phyloP scores from a whole-genome alignment of 1,140 invertebrate species.

The Tetramorium simillimum region DNA sequence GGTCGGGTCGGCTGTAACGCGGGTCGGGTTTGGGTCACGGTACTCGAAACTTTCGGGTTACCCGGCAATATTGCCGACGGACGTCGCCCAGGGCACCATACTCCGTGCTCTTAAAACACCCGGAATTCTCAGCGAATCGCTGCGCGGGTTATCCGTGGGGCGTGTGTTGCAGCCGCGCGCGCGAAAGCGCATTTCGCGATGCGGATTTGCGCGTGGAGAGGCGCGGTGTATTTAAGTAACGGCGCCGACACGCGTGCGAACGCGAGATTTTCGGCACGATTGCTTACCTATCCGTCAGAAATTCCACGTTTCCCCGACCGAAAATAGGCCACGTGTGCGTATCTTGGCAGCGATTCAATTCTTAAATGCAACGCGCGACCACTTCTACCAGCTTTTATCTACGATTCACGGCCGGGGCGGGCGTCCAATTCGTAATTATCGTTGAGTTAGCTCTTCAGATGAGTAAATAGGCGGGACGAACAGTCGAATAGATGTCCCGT shows the following conservation, averaged over 20 bases:
- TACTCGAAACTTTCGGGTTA: constrained; percentile 47
- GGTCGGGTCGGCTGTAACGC: constrained; percentile 29
- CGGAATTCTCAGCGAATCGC: neutral
- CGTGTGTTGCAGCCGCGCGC: neutral
- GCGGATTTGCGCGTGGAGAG: neutral
- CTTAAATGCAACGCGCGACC: neutral
- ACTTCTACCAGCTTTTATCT: neutral
- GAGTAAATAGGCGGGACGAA: neutral
- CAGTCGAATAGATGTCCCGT: neutral
- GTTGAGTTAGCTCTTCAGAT: neutral
- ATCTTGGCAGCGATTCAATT: constrained; percentile 25
- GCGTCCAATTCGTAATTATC: constrained; percentile 18
- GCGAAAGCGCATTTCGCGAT: neutral
- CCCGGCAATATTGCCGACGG: constrained; percentile 34
- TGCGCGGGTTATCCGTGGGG: neutral
- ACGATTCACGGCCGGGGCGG: neutral
- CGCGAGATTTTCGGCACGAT: neutral
- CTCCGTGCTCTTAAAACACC: constrained; percentile 1
- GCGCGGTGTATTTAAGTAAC: neutral
- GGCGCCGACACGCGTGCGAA: neutral
- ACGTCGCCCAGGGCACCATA: neutral
- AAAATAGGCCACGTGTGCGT: constrained; percentile 34
- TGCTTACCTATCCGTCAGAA: neutral
- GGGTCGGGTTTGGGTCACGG: constrained; percentile 35
- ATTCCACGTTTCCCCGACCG: neutral